Base-by-base conservation (phyloP, 2,888 invertebrate species). In the Limnephilus auricula region DNA sequence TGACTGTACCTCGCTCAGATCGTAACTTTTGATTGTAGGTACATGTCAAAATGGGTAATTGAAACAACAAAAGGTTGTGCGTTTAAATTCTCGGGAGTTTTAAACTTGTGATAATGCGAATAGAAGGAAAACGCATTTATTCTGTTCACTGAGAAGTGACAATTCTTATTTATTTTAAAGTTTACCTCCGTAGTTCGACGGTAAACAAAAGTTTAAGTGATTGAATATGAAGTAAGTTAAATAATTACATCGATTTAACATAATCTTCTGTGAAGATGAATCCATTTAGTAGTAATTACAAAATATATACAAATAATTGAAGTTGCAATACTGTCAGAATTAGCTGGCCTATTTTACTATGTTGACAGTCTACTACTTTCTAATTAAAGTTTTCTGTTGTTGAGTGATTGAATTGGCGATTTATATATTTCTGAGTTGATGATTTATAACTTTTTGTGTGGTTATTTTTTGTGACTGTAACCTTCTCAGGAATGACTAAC, bases 21-120 rank as follows among this genome's bases (percentile, higher is more conserved):
- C 84, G 87, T 87, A 87, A 65, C 87, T 87, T 87, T 87, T 87
- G 50, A 87, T 87, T 87, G 87, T 65, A 13, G n/a, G 84, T 84
- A 84, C 84, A 84, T 84, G 84, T 84, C 84, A 84, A 31, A 84
- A 84, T 37, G 30, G 31, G 80, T 32, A 80, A 32, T 80, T 80
- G 32, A 32, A 80, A 80, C 80, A 80, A 80, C 31, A 80, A 80
- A 32, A 65, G 65, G 65, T 65, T 65, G 65, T 65, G 65, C 65
- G 65, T 65, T 65, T 65, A 65, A 80, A 40, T 85, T 40, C 40
- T 85, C 13, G 40, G 37, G 18, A 30, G 65, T 31, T 50, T 65
- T 87, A 50, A 65, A 87, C 84, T 37, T 40, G 30, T 84, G 84
- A 40, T 40, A 37, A 40, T 40, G 85, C 40, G 40, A 37, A 34